Conservation (phyloP, 2,888 invertebrate species). For the Pinctada fucata region DNA sequence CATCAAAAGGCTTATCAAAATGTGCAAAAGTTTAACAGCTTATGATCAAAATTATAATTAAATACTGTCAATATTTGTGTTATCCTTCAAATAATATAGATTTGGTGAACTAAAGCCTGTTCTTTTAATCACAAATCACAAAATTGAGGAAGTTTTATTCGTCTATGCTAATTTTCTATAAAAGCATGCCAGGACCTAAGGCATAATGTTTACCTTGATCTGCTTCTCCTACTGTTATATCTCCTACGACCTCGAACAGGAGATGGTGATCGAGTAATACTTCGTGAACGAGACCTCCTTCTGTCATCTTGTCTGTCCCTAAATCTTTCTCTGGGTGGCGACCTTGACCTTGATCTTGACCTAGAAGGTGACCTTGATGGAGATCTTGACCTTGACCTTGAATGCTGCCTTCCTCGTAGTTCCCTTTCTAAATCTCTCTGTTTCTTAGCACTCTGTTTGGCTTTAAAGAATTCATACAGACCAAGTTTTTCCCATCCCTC, state of each 20-base stretch:
- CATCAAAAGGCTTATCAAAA: too few species aligned
- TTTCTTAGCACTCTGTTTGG: slow-evolving; percentile 93
- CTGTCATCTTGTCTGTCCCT: slow-evolving; percentile 28
- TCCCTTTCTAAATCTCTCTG: slow-evolving; percentile 80
- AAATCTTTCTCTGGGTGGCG: slow-evolving; percentile 49
- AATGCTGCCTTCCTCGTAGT: slow-evolving; percentile 47
- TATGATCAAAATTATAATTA: too few species aligned
- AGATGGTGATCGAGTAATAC: slow-evolving; percentile 47
- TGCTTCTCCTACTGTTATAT: slow-evolving; percentile 57
- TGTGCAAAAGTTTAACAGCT: too few species aligned
- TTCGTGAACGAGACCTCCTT: slow-evolving; percentile 54
- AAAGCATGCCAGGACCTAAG: too few species aligned
- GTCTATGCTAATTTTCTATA: too few species aligned
- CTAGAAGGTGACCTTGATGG: slow-evolving; percentile 61
- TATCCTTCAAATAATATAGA: too few species aligned
- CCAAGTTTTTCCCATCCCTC: slow-evolving; percentile 99
- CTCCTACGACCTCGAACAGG: slow-evolving; percentile 45
- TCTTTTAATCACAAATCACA: too few species aligned
- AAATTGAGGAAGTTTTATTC: too few species aligned
- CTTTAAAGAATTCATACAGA: slow-evolving; percentile 97
- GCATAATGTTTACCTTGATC: slow-evolving; percentile 54
- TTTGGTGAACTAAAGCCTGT: too few species aligned
- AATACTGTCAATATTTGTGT: too few species aligned
- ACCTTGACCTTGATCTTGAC: slow-evolving; percentile 76
- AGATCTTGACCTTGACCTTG: slow-evolving; percentile 77